Evolutionary conservation across 2,797 vertebrate genomes (phyloP).

Genomic region (Momotus momota): DNA sequence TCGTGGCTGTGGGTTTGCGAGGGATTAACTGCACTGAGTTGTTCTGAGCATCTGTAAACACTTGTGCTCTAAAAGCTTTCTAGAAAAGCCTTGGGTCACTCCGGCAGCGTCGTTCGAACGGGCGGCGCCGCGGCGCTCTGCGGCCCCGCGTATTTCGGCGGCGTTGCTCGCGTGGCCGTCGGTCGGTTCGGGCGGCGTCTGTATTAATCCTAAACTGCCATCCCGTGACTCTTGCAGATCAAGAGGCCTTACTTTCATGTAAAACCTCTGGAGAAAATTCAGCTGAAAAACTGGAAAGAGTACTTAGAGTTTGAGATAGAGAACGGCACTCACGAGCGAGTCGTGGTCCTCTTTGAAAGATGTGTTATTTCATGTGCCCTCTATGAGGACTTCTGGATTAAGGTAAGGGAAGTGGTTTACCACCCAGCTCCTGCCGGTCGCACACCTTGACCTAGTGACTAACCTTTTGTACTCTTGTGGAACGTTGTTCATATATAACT

Average conservation of each 20-base stretch:
- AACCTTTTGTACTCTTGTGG: slow-evolving; percentile 98
- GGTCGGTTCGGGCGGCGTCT: background rate
- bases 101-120: too few species aligned
- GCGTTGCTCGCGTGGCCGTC: background rate
- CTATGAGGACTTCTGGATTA: slow-evolving; percentile 99
- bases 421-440: slow-evolving; percentile 75
- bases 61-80: background rate
- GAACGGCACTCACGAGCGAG: slow-evolving; percentile 95
- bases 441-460: slow-evolving; percentile 93
- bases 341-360: slow-evolving; percentile 97
- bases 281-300: slow-evolving; percentile 98
- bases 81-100: background rate
- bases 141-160: background rate
- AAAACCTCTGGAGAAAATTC: slow-evolving; percentile 97
- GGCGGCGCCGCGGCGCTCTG: too few species aligned
- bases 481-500: slow-evolving; percentile 99
- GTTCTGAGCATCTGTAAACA: background rate
- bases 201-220: background rate
- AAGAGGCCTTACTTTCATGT: slow-evolving; percentile 99
- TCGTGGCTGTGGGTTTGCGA: background rate
- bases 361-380: slow-evolving; percentile 98
- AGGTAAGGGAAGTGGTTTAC: slow-evolving; percentile 85
- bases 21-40: background rate
- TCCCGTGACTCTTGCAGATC: slow-evolving; percentile 83
- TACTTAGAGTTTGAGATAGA: slow-evolving; percentile 99